A percentile compares a stretch with the other conserved stretches of the same genome.
These are phyloP conservation scores for Actenoides lindsayi DNA, from an alignment of 2,113 vertebrate genomes.

Conservation along the genomic window DNA sequence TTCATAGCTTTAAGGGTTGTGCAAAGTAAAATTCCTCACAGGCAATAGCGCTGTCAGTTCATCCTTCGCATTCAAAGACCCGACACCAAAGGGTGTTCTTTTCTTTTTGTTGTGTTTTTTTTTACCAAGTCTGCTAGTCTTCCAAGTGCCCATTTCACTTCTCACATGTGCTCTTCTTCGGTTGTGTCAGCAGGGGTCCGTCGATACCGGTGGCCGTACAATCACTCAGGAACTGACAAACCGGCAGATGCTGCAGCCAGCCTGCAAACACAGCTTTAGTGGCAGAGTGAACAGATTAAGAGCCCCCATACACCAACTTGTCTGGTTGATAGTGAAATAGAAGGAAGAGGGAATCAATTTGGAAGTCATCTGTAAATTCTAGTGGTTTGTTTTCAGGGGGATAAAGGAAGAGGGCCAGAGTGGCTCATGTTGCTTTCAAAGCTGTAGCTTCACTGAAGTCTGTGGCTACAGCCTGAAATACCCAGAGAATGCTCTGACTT, in stretches of 20 bases:
- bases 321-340: background rate
- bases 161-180: constrained; percentile 21
- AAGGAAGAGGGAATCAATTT: constrained; percentile 37
- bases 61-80: constrained; percentile 54
- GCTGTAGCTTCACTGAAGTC: constrained; percentile 52
- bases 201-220: constrained; percentile 35
- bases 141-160: constrained; percentile 57
- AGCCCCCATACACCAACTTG: background rate
- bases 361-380: constrained; percentile 58
- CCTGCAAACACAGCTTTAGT: background rate
- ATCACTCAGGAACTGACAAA: constrained; percentile 74
- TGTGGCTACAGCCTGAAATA: background rate
- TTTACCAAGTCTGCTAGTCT: constrained; percentile 56
- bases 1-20: constrained; percentile 81
- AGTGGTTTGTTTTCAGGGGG: constrained; percentile 29
- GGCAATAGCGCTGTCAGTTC: constrained; percentile 73
- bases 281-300: background rate
- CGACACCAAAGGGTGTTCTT: constrained; percentile 15
- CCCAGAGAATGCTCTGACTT: background rate
- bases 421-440: constrained; percentile 48
- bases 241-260: constrained; percentile 54
- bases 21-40: constrained; percentile 82
- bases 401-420: constrained; percentile 13
- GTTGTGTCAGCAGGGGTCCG: constrained; percentile 35
- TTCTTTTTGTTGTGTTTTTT: background rate